Evolutionary conservation across 2,888 invertebrate genomes (phyloP), one percentile per base, ranked within the genome.

Genomic region (Aplocera efformata): DNA sequence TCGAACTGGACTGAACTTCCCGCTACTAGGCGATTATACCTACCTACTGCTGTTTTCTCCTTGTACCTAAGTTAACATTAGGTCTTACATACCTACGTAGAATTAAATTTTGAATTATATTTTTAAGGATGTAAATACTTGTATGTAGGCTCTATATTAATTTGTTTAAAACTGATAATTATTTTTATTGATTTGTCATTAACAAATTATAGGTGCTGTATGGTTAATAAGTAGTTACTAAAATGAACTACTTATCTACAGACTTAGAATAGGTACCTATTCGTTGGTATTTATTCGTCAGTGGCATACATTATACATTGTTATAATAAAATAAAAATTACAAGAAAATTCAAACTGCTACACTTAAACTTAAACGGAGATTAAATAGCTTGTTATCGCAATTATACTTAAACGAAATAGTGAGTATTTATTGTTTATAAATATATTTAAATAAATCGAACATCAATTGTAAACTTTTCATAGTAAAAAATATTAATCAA

Each of bases 61-160:
- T 58, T 65, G 57, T 65, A 68, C 62, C 58, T 68, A 68, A 65
- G 59, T 70, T 71, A 64, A 27, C 4, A 29, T 25, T 30, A 38
- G 27, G 32, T 42, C 33, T 37, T 43, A 68, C 70, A 70, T 63
- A 62, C 64, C 66, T 70, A 62, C 50, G 61, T 65, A 71, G 59
- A 40, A 41, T 34, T 39, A 67, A 65, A 58, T 50, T 47, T 53
- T 50, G 43, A 59, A 57, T 53, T 50, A 45, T 45, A 70, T 78
- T 76, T 76, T 77, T 74, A 70, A 72, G 77, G 74, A 61, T 86
- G 85, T 86, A 85, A 74, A 85, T 83, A 85, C 41, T 46, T 44
- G 30, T 48, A 46, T 22, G 30, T 51, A 54, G 44, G 32, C 28
- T 42, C 17, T 24, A 34, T 24, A 34, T 33, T 48, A 41, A 57